These are phyloP conservation scores for Sturnus vulgaris DNA, from an alignment of 2,113 vertebrate species.

Conservation along the genomic window DNA sequence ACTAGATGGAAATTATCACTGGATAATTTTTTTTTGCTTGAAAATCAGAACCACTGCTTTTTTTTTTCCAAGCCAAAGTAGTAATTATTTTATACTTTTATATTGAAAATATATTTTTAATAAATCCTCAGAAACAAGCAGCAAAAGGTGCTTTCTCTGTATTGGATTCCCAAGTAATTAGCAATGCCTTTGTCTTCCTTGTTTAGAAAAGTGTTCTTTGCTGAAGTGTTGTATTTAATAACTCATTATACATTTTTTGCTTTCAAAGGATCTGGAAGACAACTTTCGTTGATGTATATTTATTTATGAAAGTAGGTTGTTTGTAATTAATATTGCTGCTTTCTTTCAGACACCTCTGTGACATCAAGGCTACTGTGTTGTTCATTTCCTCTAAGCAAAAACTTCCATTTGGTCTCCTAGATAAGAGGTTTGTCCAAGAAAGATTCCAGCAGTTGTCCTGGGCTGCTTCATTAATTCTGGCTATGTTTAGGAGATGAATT, in stretches of 20 bases:
- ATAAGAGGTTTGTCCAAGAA: neutral
- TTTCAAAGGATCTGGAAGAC: conserved; percentile 5
- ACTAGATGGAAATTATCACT: conserved; percentile 38
- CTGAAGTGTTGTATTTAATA: conserved; percentile 15
- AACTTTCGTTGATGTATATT: neutral
- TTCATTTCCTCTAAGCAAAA: neutral
- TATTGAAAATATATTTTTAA: conserved; percentile 40
- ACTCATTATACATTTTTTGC: neutral
- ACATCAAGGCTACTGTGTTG: neutral
- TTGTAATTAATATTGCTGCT: conserved; percentile 15
- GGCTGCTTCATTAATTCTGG: neutral
- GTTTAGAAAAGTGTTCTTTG: neutral
- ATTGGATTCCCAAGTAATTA: conserved; percentile 51
- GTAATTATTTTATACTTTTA: conserved; percentile 57
- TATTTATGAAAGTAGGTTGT: conserved; percentile 22
- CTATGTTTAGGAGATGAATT: neutral
- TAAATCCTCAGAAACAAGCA: conserved; percentile 28
- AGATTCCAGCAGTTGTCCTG: neutral
- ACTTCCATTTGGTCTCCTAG: neutral
- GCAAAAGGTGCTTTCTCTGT: conserved; percentile 42
- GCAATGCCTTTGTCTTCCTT: conserved; percentile 9
- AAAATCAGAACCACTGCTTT: conserved; percentile 27
- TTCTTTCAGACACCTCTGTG: neutral
- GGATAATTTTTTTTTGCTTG: conserved; percentile 44
- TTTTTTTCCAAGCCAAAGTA: conserved; percentile 24